phyloP scores from a whole-genome alignment of 2,113 vertebrate species.

The Pandion haliaetus region DNA sequence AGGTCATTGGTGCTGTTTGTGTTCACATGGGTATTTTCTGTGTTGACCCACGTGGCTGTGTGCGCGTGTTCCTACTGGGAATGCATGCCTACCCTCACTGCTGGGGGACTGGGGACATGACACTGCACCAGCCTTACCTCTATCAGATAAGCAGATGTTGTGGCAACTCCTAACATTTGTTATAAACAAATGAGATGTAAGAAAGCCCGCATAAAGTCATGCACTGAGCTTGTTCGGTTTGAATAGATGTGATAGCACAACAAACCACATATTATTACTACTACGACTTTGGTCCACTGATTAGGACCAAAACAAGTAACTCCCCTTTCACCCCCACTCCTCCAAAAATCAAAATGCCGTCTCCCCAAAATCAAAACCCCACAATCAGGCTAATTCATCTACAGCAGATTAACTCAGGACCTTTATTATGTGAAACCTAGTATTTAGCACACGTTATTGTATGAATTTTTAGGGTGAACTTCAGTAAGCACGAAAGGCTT shows the following conservation, averaged over 20 bases:
- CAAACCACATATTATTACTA: no score
- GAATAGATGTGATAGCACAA: background rate
- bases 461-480: background rate
- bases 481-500: background rate
- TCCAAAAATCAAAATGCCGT: background rate
- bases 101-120: background rate
- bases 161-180: background rate
- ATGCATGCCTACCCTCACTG: background rate
- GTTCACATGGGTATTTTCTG: background rate
- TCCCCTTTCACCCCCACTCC: background rate
- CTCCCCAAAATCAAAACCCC: background rate
- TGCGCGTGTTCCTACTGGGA: background rate
- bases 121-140: background rate
- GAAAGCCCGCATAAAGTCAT: background rate
- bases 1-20: fast-evolving
- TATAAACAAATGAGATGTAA: background rate
- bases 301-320: background rate
- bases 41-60: background rate
- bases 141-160: background rate
- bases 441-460: no score
- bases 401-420: background rate
- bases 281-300: background rate
- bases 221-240: background rate
- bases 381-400: background rate
- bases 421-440: background rate